phyloP scores from a whole-genome alignment of 2,797 vertebrate species.

The Gymnoscopelus microlampas region DNA sequence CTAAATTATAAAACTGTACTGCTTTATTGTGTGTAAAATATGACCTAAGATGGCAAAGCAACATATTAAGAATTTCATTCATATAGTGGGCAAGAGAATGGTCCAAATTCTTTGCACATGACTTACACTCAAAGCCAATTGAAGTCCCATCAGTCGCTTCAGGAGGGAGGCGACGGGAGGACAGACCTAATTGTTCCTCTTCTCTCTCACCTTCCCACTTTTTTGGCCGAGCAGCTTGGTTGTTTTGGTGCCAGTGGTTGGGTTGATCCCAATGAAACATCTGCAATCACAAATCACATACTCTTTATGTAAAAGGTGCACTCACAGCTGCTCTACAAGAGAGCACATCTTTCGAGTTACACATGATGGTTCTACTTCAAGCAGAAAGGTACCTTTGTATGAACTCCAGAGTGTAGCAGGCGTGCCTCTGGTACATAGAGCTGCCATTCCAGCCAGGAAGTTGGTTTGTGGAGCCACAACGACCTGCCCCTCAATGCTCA shows the following conservation, averaged over 20 bases:
- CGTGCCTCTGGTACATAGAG: not conserved
- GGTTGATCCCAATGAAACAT: not conserved
- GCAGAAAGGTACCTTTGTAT: not conserved
- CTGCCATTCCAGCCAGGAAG: not conserved
- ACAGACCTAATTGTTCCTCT: not conserved
- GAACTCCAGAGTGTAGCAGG: slow-evolving; percentile 2
- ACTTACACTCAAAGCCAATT: too few relatives aligned
- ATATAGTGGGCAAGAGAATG: too few relatives aligned
- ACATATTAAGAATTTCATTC: too few relatives aligned
- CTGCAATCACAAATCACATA: slow-evolving; percentile 5
- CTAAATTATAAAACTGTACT: too few relatives aligned
- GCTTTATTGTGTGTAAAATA: too few relatives aligned
- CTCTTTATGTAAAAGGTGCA: not conserved
- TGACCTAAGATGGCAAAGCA: too few relatives aligned
- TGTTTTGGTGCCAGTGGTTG: not conserved
- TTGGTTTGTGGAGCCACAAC: slow-evolving; percentile 6
- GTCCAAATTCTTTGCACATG: too few relatives aligned
- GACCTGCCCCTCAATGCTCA: slow-evolving; percentile 1
- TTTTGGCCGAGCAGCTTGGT: not conserved
- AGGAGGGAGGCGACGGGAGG: not conserved
- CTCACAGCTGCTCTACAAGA: not conserved
- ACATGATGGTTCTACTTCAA: not conserved
- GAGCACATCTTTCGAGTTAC: not conserved
- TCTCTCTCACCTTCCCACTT: slow-evolving; percentile 6
- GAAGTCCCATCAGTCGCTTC: too few relatives aligned